A percentile compares a stretch with the other conserved stretches of the same genome.
Conservation (phyloP, 2,113 vertebrate genomes). For the Addax nasomaculatus region DNA sequence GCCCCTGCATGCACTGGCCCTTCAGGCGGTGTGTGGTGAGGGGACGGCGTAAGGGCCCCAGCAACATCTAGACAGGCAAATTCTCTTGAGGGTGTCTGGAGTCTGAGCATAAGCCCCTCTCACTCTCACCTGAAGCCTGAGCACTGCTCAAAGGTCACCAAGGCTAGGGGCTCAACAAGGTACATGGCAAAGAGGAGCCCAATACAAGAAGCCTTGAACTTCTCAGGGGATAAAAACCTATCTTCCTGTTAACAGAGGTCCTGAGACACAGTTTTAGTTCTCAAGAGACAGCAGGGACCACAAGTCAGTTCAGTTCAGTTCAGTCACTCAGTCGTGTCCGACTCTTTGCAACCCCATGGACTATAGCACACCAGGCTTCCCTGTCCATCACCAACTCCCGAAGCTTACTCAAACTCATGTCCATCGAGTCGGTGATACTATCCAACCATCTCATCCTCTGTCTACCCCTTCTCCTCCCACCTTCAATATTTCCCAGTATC, state of each 20-base stretch:
- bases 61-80: not conserved
- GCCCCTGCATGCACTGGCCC: not conserved
- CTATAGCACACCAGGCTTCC: not conserved
- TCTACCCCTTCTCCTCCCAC: not conserved
- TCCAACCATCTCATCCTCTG: not conserved
- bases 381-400: not conserved
- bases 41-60: not conserved
- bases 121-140: not conserved
- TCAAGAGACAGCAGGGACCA: not conserved
- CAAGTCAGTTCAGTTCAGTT: not conserved
- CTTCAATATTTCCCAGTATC: not conserved
- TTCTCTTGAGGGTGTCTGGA: not conserved
- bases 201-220: not conserved
- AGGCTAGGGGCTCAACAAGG: not conserved
- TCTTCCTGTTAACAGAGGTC: not conserved
- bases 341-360: not conserved
- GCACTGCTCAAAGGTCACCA: not conserved
- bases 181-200: accelerated
- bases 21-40: not conserved
- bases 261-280: not conserved
- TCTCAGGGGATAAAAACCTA: not conserved
- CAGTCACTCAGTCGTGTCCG: not conserved
- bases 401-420: not conserved
- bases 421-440: not conserved
- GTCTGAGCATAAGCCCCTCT: not conserved